Percentiles rank a stretch among this genome's conserved stretches.
Evolutionary conservation across 1,140 invertebrate species (phyloP).

Genomic region (Dinoponera quadriceps): DNA sequence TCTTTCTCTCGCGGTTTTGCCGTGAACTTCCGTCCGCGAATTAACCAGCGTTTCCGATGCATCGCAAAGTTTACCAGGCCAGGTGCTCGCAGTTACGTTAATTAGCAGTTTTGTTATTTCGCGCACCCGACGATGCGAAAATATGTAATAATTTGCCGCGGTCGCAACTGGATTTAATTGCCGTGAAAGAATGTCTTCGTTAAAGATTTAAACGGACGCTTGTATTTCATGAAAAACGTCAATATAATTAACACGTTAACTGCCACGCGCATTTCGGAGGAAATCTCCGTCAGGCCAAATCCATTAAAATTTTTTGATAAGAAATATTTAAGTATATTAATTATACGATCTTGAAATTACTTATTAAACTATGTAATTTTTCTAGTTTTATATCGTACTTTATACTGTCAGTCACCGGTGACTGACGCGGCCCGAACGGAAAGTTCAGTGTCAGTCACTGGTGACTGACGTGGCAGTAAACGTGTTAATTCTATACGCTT

Average conservation of each 20-base stretch:
- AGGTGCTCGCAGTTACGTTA: not conserved
- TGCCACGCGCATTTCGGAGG: too few relatives aligned
- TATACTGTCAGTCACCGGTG: too few relatives aligned
- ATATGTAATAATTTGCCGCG: constrained; percentile 6
- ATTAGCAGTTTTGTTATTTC: constrained; percentile 11
- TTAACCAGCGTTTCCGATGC: not conserved
- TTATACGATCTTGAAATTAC: too few relatives aligned
- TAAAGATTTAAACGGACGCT: not conserved
- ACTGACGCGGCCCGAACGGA: too few relatives aligned
- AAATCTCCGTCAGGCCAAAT: too few relatives aligned
- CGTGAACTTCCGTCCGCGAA: not conserved
- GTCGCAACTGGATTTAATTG: not conserved
- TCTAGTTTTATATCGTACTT: too few relatives aligned
- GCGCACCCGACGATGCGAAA: not conserved
- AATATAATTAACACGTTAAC: constrained; percentile 13
- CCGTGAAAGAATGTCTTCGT: constrained; percentile 1
- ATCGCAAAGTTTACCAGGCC: not conserved
- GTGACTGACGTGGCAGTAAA: too few relatives aligned
- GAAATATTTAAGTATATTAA: constrained; percentile 3
- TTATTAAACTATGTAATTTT: too few relatives aligned
- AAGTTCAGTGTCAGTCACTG: too few relatives aligned
- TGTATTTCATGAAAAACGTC: not conserved
- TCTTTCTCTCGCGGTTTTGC: too few relatives aligned
- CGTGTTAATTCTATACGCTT: too few relatives aligned
- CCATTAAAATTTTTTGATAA: too few relatives aligned